Conservation (phyloP, 2,797 vertebrate genomes). For the Melanotaenia pygmaea region DNA sequence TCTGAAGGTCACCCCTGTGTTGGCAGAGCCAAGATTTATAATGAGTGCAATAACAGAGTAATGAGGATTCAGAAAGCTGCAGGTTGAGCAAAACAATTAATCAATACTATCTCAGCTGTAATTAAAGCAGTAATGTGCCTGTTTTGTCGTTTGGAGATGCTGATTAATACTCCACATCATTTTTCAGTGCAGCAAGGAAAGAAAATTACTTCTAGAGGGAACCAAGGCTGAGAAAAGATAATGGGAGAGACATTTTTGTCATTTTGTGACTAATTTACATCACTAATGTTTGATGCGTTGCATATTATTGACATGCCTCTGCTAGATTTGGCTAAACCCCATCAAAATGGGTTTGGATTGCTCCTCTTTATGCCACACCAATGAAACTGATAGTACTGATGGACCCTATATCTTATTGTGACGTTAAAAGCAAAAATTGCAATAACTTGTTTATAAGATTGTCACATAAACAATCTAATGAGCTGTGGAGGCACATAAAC, state of each 20-base stretch:
- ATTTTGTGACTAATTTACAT: slow-evolving; percentile 34
- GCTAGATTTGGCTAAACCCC: slow-evolving; percentile 11
- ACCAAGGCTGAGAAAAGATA: slow-evolving; percentile 7
- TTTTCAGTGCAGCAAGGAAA: slow-evolving; percentile 50
- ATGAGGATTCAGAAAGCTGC: slow-evolving; percentile 55
- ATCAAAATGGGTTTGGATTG: slow-evolving; percentile 12
- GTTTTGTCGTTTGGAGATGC: slow-evolving; percentile 40
- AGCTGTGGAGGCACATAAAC: neutral
- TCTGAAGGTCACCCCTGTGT: slow-evolving; percentile 52
- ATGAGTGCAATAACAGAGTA: slow-evolving; percentile 61
- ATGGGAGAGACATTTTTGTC: slow-evolving; percentile 19
- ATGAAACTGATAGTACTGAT: slow-evolving; percentile 14
- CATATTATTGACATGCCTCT: slow-evolving; percentile 16
- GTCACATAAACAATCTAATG: neutral
- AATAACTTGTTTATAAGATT: neutral
- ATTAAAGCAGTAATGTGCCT: slow-evolving; percentile 61
- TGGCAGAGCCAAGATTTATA: slow-evolving; percentile 43
- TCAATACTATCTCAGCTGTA: slow-evolving; percentile 56
- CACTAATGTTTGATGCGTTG: slow-evolving; percentile 17
- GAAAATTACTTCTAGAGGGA: slow-evolving; percentile 24
- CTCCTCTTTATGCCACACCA: neutral
- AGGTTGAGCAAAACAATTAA: slow-evolving; percentile 47
- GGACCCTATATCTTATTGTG: neutral
- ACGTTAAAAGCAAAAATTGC: neutral
- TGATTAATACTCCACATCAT: slow-evolving; percentile 61